phyloP scores from a whole-genome alignment of 2,113 vertebrate genomes.

The Prionailurus bengalensis region DNA sequence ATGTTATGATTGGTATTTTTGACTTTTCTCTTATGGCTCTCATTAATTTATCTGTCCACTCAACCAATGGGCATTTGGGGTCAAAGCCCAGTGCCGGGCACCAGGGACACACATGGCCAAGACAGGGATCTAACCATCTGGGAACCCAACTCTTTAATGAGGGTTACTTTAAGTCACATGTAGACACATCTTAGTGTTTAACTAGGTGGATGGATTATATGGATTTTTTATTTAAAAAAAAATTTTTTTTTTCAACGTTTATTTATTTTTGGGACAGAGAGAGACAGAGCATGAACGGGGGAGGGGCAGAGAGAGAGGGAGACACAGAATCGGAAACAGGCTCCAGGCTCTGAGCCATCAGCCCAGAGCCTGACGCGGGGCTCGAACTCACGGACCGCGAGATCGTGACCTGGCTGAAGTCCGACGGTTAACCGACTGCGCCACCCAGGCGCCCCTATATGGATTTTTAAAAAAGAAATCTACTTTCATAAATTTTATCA shows the following conservation, averaged over 20 bases:
- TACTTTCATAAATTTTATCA: not conserved
- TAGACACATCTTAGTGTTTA: not conserved
- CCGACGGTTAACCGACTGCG: no score
- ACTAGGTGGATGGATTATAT: not conserved
- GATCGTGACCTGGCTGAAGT: no score
- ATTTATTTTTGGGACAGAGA: no score
- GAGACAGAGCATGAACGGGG: no score
- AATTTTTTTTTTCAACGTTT: no score
- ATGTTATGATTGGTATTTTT: not conserved
- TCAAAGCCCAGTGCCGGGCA: not conserved
- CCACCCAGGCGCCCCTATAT: not conserved
- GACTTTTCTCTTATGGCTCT: not conserved
- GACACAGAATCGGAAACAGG: no score
- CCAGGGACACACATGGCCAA: not conserved
- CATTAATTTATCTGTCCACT: not conserved
- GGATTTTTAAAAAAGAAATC: not conserved
- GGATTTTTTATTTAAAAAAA: not conserved
- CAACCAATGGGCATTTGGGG: not conserved
- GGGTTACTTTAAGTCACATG: not conserved
- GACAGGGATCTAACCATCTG: accelerated
- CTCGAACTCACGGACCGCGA: no score
- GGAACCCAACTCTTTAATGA: not conserved
- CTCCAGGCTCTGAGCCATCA: no score
- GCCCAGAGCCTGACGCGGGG: no score
- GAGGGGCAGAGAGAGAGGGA: no score